A percentile compares a stretch with the other conserved stretches of the same genome.
Evolutionary conservation across 2,113 vertebrate species (phyloP).

Genomic region (Sinocyclocheilus anophthalmus): DNA sequence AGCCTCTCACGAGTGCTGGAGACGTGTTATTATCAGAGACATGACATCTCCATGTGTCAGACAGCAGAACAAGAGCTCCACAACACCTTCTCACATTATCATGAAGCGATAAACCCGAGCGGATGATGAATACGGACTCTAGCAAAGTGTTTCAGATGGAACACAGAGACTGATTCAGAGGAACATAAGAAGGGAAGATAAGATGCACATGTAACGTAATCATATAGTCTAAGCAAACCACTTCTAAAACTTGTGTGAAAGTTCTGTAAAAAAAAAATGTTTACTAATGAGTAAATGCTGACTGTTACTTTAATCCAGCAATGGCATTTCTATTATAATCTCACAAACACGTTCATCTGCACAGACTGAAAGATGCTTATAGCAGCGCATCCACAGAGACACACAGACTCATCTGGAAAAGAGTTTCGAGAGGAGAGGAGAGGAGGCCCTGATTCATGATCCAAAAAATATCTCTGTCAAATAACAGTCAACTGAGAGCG

Average conservation of each 20-base stretch:
- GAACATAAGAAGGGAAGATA: constrained; percentile 14
- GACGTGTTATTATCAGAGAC: constrained; percentile 16
- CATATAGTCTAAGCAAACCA: too few species aligned
- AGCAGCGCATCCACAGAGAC: constrained; percentile 62
- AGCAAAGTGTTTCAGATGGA: constrained; percentile 2
- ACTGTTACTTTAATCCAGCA: background rate
- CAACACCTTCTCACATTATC: constrained; percentile 28
- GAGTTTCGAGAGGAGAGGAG: constrained; percentile 37
- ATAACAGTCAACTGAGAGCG: background rate
- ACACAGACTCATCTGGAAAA: constrained; percentile 65
- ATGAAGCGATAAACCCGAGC: background rate
- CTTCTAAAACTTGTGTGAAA: background rate
- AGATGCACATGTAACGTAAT: background rate
- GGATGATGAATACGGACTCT: background rate
- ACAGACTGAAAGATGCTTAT: constrained; percentile 61
- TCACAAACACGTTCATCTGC: background rate
- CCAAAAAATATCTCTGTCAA: background rate
- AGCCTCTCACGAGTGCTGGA: constrained; percentile 2
- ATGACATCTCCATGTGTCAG: constrained; percentile 1
- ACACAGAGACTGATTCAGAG: background rate
- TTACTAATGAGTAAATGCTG: background rate
- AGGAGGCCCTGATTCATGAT: background rate
- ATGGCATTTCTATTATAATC: background rate
- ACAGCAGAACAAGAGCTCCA: constrained; percentile 1
- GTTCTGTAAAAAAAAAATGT: background rate